Conservation (phyloP, 2,888 invertebrate genomes). For the Aricia artaxerxes region DNA sequence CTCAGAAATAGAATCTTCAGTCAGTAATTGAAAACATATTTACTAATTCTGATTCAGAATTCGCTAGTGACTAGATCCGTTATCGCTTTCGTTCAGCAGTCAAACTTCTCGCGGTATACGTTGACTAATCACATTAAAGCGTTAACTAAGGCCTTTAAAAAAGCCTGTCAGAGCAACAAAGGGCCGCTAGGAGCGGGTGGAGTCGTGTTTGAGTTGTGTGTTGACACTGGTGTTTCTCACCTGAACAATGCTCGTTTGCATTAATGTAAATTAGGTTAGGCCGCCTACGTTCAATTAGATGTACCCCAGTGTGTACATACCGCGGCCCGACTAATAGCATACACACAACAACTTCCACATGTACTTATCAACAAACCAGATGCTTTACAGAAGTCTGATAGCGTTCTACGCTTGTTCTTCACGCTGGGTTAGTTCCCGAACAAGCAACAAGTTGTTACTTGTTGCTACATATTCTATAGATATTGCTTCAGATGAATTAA, state of each 20-base stretch:
- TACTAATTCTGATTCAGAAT: not conserved
- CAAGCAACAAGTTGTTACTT: not conserved
- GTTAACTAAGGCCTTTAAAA: slow-evolving; percentile 71
- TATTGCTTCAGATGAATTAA: not conserved
- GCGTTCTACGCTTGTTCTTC: not conserved
- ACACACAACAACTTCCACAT: slow-evolving; percentile 56
- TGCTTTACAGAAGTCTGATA: not conserved
- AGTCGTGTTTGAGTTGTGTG: slow-evolving; percentile 79
- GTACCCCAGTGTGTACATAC: slow-evolving; percentile 69
- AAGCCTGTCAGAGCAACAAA: slow-evolving; percentile 74
- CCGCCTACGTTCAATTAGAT: slow-evolving; percentile 78
- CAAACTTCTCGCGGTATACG: slow-evolving; percentile 11
- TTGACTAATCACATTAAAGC: slow-evolving; percentile 69
- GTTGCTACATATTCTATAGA: not conserved
- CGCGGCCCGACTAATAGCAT: slow-evolving; percentile 62
- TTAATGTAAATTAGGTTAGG: slow-evolving; percentile 81
- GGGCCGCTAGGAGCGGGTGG: slow-evolving; percentile 76
- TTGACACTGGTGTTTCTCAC: slow-evolving; percentile 80
- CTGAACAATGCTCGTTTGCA: slow-evolving; percentile 81
- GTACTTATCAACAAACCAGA: slow-evolving; percentile 19
- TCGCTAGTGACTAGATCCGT: not conserved
- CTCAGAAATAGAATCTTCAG: not conserved
- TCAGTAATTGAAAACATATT: not conserved
- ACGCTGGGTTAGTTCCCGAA: not conserved
- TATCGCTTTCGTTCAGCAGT: not conserved